Evolutionary conservation across 2,113 vertebrate species (phyloP).

Genomic region (Bujurquina vittata): DNA sequence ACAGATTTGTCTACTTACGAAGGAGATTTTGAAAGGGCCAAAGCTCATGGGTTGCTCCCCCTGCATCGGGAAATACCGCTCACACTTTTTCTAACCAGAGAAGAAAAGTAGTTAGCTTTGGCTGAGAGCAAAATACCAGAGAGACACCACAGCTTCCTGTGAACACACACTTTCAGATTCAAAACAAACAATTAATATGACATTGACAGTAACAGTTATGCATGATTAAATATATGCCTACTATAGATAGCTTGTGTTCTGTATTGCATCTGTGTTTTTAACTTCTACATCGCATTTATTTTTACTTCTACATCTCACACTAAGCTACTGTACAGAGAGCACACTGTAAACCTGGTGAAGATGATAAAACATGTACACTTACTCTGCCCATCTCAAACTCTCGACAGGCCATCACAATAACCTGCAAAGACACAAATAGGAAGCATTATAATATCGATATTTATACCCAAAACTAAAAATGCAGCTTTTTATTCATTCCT

Average conservation of each 20-base stretch:
- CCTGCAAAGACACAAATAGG: slow-evolving; percentile 79
- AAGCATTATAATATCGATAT: slow-evolving; percentile 28
- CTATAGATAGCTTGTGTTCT: not conserved
- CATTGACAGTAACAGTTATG: not conserved
- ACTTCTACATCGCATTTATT: no score
- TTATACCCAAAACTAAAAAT: not conserved
- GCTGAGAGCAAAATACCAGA: slow-evolving; percentile 26
- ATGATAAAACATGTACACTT: slow-evolving; percentile 47
- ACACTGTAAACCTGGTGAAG: not conserved
- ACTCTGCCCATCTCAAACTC: slow-evolving; percentile 99
- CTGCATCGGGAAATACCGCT: slow-evolving; percentile 91
- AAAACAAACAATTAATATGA: slow-evolving; percentile 16
- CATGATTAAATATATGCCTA: not conserved
- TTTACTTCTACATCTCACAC: not conserved
- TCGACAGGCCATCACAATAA: slow-evolving; percentile 98
- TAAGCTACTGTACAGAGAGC: not conserved
- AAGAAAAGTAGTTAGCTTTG: slow-evolving; percentile 47
- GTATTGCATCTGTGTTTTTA: no score
- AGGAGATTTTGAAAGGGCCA: slow-evolving; percentile 94
- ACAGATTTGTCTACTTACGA: slow-evolving; percentile 84
- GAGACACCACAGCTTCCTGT: slow-evolving; percentile 45
- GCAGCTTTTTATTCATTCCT: not conserved
- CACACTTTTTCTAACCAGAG: slow-evolving; percentile 94
- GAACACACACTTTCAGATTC: slow-evolving; percentile 10
- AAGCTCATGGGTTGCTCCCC: slow-evolving; percentile 89